Base-by-base conservation (phyloP, 1,140 invertebrate genomes). In the Neodiprion virginianus region DNA sequence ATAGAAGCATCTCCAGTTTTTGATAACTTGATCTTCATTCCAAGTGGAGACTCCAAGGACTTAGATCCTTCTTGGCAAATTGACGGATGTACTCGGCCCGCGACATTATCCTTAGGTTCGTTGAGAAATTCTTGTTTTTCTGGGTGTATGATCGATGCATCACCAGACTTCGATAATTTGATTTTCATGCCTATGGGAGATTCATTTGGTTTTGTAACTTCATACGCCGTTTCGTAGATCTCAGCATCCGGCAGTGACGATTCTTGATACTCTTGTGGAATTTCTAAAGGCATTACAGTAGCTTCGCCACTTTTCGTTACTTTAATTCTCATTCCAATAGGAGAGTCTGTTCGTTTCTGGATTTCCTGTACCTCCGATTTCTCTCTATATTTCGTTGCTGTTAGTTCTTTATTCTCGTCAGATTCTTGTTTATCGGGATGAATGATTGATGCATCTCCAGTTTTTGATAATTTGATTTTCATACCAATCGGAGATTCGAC, bases 101-200 rank as follows among this genome's bases (percentile, higher is more conserved):
- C 49, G 5, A 14, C 1, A 79, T 78, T 61, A 69, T 72, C 72
- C 28, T 40, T 78, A 10, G 69, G 47, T 12, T 83, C 76, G 8
- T 80, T 79, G 2, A 8, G 8, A 10, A 17, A 14, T 75, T 79
- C 75, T 8, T 74, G 71, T 69, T 72, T 75, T 12, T 84, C 83
- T 4, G 81, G 78, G 75, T 83, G 83, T 69, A 86, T 80, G 66
- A 89, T 89, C 17, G 87, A 87, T 9, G 85, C 86, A 70, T 88
- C 87, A 21, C 87, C 88, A 23, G 77, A 81, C 73, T 88, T 89
- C 0, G 83, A 89, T 14, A 89, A 73, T 74, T 88, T 89, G 50
- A 89, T 85, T 78, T 89, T 89, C 85, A 89, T 86, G 17, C 87
- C 87, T 48, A 88, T 80, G 4, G 87, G 82, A 28, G 85, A 86